Evolutionary conservation across 2,888 invertebrate genomes (phyloP).

Genomic region (Aspidiotus destructor): DNA sequence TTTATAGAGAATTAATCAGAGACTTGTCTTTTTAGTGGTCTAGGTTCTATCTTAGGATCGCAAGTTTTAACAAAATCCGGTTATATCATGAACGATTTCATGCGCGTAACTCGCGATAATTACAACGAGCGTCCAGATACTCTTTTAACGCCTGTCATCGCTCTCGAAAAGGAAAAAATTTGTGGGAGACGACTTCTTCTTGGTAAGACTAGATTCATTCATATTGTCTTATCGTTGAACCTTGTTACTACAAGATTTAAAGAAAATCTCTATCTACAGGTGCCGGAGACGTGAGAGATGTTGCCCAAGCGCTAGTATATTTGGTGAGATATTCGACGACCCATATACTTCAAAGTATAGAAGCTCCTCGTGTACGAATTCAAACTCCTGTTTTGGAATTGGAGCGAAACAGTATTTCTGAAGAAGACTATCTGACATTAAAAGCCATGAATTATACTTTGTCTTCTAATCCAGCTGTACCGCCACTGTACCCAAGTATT

Average conservation of each 20-base stretch:
- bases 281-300: slow-evolving; percentile 46
- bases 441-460: slow-evolving; percentile 37
- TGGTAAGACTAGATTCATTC: slow-evolving; percentile 37
- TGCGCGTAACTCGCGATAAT: slow-evolving; percentile 36
- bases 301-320: slow-evolving; percentile 46
- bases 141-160: slow-evolving; percentile 39
- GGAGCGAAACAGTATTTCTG: slow-evolving; percentile 27
- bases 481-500: slow-evolving; percentile 50
- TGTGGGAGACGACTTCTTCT: slow-evolving; percentile 49
- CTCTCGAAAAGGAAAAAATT: slow-evolving; percentile 39
- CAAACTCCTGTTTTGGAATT: slow-evolving; percentile 31
- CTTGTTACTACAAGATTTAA: too few relatives aligned
- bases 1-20: too few relatives aligned
- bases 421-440: slow-evolving; percentile 34
- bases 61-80: slow-evolving; percentile 46
- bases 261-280: slow-evolving; percentile 37
- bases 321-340: slow-evolving; percentile 42
- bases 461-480: slow-evolving; percentile 36
- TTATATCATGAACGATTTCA: slow-evolving; percentile 47
- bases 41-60: slow-evolving; percentile 48
- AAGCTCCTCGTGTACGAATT: slow-evolving; percentile 45
- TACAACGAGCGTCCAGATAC: slow-evolving; percentile 37
- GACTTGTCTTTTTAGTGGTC: slow-evolving; percentile 44
- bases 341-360: slow-evolving; percentile 45
- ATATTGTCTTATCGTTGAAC: not conserved